Percentiles rank a stretch among this genome's conserved stretches.
Evolutionary conservation across 2,888 invertebrate genomes (phyloP).

Genomic region (Tetragonisca angustula): DNA sequence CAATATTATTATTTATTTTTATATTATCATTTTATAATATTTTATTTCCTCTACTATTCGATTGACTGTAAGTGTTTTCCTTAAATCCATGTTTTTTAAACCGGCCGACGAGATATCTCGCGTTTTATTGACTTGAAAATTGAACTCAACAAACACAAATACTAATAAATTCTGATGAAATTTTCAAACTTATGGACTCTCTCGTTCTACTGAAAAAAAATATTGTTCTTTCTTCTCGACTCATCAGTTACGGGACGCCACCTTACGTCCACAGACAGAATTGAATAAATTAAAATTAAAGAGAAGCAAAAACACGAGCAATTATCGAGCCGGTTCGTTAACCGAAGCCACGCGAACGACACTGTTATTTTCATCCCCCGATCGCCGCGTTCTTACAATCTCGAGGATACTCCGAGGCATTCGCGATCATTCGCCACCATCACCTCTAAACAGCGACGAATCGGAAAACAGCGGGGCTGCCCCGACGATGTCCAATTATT

Average conservation of each 20-base stretch:
- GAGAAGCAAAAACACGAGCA: background rate
- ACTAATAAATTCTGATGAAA: no score
- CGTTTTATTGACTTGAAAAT: no score
- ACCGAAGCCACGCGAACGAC: background rate
- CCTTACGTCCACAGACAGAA: background rate
- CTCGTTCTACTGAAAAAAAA: no score
- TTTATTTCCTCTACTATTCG: no score
- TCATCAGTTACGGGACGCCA: background rate
- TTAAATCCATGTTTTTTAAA: no score
- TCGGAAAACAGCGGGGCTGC: constrained; percentile 2
- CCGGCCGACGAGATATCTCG: no score
- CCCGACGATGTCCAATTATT: constrained; percentile 19
- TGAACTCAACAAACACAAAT: no score
- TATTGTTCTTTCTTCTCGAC: background rate
- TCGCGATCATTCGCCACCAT: background rate
- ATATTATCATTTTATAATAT: no score
- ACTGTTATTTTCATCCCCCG: background rate
- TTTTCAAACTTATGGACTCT: no score
- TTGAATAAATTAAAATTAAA: background rate
- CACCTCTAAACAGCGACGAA: background rate
- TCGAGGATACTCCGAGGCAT: background rate
- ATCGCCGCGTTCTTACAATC: no score
- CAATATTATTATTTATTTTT: no score
- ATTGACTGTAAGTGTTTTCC: no score
- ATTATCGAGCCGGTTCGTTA: background rate